These are phyloP conservation scores for Argentina silus DNA, from an alignment of 2,797 vertebrate species.

Conservation along the genomic window DNA sequence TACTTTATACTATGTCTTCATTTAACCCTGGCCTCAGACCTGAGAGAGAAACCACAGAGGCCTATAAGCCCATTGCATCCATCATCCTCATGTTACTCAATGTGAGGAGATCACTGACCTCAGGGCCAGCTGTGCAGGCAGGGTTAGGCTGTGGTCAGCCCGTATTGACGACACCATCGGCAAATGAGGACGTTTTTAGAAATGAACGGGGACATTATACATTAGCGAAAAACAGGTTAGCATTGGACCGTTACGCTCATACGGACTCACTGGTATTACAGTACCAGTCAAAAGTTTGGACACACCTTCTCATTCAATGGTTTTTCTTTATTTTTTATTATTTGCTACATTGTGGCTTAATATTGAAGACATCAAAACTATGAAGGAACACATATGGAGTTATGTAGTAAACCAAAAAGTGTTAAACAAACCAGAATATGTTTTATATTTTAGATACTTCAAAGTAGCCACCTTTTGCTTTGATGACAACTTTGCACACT, in stretches of 20 bases:
- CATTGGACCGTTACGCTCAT: neutral
- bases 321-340: too few relatives aligned
- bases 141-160: slow-evolving; percentile 37
- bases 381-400: too few relatives aligned
- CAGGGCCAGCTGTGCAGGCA: slow-evolving; percentile 78
- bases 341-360: too few relatives aligned
- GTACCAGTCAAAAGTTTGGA: too few relatives aligned
- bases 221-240: slow-evolving; percentile 15
- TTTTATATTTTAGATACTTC: too few relatives aligned
- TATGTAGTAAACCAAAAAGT: too few relatives aligned
- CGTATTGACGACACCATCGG: slow-evolving; percentile 50
- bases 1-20: slow-evolving; percentile 13
- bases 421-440: too few relatives aligned
- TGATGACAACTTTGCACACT: too few relatives aligned
- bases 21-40: slow-evolving; percentile 45
- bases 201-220: slow-evolving; percentile 40
- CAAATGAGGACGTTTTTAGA: slow-evolving; percentile 50
- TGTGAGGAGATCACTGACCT: slow-evolving; percentile 76
- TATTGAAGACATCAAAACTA: too few relatives aligned
- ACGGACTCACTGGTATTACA: too few relatives aligned
- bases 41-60: slow-evolving; percentile 66
- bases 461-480: too few relatives aligned
- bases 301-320: too few relatives aligned
- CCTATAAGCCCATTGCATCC: slow-evolving; percentile 69
- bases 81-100: slow-evolving; percentile 74